Conservation (phyloP, 2,113 vertebrate species). For the Choloepus hoffmanni region DNA sequence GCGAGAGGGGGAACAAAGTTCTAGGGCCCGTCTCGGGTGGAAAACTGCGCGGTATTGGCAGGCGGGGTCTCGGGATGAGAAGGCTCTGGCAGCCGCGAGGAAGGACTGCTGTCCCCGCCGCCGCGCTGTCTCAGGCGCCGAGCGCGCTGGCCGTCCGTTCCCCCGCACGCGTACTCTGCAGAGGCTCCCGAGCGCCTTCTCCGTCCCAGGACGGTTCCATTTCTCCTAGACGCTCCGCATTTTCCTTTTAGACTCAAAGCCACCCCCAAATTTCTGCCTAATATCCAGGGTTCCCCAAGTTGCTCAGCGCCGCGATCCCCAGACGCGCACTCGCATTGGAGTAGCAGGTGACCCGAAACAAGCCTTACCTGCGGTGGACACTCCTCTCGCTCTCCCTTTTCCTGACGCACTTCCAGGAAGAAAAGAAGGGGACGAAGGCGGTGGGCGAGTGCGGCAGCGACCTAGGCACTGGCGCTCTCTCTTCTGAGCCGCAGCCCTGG, state of each 20-base stretch:
- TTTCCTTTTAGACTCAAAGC: background rate
- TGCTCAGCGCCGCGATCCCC: background rate
- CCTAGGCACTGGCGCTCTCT: background rate
- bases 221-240: fast-evolving
- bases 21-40: background rate
- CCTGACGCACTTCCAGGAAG: fast-evolving
- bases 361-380: constrained; percentile 55
- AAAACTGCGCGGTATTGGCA: background rate
- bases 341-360: constrained; percentile 73
- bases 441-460: background rate
- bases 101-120: background rate
- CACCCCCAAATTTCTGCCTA: background rate
- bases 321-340: background rate
- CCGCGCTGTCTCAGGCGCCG: background rate
- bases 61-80: background rate
- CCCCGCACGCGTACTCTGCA: background rate
- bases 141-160: background rate
- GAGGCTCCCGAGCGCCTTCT: background rate
- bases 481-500: background rate
- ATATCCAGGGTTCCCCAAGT: background rate
- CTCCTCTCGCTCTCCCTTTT: background rate
- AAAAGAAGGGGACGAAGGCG: background rate
- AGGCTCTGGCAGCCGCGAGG: background rate
- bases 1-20: background rate
- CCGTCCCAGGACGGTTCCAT: background rate